Evolutionary conservation across 2,888 invertebrate species (phyloP), one percentile per base, ranked within the genome.

Genomic region (Troglohyphantes excavatus): DNA sequence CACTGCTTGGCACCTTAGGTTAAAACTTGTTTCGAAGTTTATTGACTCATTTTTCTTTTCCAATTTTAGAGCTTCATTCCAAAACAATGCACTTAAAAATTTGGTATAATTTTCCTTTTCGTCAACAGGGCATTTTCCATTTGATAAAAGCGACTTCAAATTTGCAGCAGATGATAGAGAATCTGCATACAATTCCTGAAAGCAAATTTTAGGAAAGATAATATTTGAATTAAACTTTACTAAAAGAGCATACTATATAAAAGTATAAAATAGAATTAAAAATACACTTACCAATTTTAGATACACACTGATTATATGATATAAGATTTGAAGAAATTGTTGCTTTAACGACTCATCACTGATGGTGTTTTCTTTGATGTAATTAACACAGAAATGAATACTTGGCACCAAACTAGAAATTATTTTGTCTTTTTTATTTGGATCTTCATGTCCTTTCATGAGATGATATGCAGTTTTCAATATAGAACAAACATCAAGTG

Each of bases 261-360:
- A 65, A 23, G n/a, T 33, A 3, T 17, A 21, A 53, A n/a, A 78
- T 23, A 17, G 11, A 78, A 65, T n/a, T 46, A 23, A 39, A 27
- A 21, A 7, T n/a, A 84, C 70, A 85, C 85, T 85, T 70, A 85
- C 85, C 61, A 29, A 76, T 43, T 78, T 78, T 21, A 85, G 26
- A 43, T 39, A 78, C n/a, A 53, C 17, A 59, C 33, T 78, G 13
- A 85, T 78, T 27, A 85, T 26, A 33, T 70, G 43, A 70, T 68
- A 76, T 9, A 78, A 53, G 21, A 78, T 53, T n/a, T 53, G 19
- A 5, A 70, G 23, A 27, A 85, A 68, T 9, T 68, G 26, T 19
- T 70, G 21, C 11, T 26, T 39, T 9, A 39, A 21, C 7, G 75
- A 19, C 17, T 85, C 76, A 39, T 76, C 68, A 26, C 1, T 23